phyloP scores from a whole-genome alignment of 2,797 vertebrate species.

The Arctocebus calabarensis region DNA sequence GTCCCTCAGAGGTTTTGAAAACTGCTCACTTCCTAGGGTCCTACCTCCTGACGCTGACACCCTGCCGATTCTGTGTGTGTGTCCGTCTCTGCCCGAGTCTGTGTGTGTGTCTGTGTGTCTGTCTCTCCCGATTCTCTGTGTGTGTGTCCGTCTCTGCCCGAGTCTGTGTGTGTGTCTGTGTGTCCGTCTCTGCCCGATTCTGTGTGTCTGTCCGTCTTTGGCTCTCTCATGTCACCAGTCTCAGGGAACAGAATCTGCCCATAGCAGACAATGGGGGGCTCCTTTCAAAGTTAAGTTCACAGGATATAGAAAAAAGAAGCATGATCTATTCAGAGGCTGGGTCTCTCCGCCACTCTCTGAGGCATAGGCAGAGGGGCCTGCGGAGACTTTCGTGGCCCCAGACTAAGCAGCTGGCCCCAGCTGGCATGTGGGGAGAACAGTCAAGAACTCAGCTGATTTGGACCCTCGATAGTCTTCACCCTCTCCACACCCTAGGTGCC shows the following conservation, averaged over 20 bases:
- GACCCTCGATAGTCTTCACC: not conserved
- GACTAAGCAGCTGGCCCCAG: not conserved
- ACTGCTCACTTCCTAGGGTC: not conserved
- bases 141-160: not conserved
- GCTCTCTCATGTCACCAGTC: not conserved
- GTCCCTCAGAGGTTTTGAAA: not conserved
- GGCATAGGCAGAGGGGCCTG: not conserved
- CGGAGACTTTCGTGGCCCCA: not conserved
- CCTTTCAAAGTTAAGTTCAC: slow-evolving; percentile 48
- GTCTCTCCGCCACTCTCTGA: not conserved
- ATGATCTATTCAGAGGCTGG: not conserved
- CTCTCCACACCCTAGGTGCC: not conserved
- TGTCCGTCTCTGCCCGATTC: too few relatives aligned
- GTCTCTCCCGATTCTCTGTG: too few relatives aligned
- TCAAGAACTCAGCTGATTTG: not conserved
- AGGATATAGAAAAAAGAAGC: not conserved
- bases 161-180: too few relatives aligned
- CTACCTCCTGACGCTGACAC: not conserved
- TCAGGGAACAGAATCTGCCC: slow-evolving; percentile 21
- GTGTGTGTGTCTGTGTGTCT: not conserved
- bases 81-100: not conserved
- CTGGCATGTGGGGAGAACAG: not conserved
- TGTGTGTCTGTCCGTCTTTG: not conserved
- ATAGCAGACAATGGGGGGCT: not conserved
- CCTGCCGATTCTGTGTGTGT: too few relatives aligned